A percentile compares a stretch with the other conserved stretches of the same genome.
Evolutionary conservation across 23 tunicate genomes (phyloP).

Genomic region (Oikopleura dioica): DNA sequence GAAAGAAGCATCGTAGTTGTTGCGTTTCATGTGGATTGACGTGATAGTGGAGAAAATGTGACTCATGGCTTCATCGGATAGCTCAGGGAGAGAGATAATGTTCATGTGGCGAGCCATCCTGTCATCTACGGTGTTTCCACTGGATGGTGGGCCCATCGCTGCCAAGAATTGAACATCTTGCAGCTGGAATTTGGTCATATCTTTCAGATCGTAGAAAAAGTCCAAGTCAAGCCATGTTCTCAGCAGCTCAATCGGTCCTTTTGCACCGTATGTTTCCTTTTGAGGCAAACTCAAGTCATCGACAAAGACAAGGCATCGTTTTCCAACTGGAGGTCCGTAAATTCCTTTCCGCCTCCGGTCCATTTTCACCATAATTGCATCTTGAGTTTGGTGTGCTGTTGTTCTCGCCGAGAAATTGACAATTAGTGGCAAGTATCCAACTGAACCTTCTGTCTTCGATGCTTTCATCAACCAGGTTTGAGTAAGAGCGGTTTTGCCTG

Average conservation of each 20-base stretch:
- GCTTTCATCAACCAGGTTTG: conserved; percentile 47
- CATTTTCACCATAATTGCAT: conserved; percentile 76
- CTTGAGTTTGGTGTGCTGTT: conserved; percentile 80
- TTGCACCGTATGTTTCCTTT: conserved; percentile 73
- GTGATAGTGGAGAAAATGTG: conserved; percentile 50
- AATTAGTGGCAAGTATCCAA: conserved; percentile 31
- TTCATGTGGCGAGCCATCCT: conserved; percentile 72
- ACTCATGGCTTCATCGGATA: conserved; percentile 45
- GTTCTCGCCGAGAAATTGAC: conserved; percentile 88
- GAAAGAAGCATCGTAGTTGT: conserved; percentile 46
- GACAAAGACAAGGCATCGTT: conserved; percentile 55
- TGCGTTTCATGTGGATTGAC: conserved; percentile 43
- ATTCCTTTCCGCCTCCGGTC: conserved; percentile 76
- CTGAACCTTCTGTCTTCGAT: conserved; percentile 54
- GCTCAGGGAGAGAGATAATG: conserved; percentile 48
- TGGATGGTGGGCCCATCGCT: conserved; percentile 99
- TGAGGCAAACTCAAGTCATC: conserved; percentile 92
- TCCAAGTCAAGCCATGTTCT: conserved; percentile 81
- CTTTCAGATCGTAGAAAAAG: conserved; percentile 88
- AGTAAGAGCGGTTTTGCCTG: conserved; percentile 87
- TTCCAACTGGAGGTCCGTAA: conserved; percentile 91
- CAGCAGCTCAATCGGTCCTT: conserved; percentile 71
- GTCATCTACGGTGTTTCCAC: conserved; percentile 54
- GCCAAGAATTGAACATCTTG: conserved; percentile 53
- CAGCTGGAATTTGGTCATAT: conserved; percentile 40